Percentiles rank a stretch among this genome's conserved stretches.
phyloP scores from a whole-genome alignment of 2,797 vertebrate species.

The Cyclopterus lumpus region DNA sequence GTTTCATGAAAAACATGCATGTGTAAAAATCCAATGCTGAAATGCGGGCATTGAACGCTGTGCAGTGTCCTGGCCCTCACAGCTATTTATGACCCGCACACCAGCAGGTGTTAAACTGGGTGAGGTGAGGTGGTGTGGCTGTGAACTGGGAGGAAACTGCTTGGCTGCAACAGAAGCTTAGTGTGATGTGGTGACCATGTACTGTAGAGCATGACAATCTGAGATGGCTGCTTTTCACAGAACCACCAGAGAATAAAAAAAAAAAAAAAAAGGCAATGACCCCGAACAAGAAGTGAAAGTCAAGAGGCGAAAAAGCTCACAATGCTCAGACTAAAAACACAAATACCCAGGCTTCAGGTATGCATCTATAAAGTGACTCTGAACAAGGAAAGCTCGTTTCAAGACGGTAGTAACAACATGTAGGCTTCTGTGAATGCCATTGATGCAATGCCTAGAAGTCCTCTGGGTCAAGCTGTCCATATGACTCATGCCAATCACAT shows the following conservation, averaged over 20 bases:
- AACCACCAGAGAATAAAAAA: constrained; percentile 12
- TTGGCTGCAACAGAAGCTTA: constrained; percentile 23
- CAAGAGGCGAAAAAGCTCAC: not conserved
- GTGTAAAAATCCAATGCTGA: constrained; percentile 33
- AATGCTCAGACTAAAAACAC: not conserved
- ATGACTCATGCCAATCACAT: constrained; percentile 61
- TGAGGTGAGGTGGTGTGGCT: constrained; percentile 27
- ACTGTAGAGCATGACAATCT: constrained; percentile 14
- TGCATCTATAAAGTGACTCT: not conserved
- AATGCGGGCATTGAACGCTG: constrained; percentile 30
- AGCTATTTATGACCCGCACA: constrained; percentile 62
- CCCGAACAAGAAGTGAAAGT: constrained; percentile 6
- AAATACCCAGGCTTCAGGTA: not conserved
- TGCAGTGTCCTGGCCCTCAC: constrained; percentile 5
- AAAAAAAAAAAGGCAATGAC: constrained; percentile 2
- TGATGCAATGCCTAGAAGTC: no score
- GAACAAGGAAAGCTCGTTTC: constrained; percentile 3
- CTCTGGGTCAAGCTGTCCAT: constrained; percentile 31
- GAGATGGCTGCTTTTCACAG: constrained; percentile 25
- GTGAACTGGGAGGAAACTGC: constrained; percentile 11
- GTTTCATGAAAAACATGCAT: not conserved
- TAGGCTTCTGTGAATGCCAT: constrained; percentile 6
- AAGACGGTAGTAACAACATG: not conserved
- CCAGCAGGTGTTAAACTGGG: constrained; percentile 35
- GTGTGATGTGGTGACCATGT: constrained; percentile 35